Evolutionary conservation across 1,140 invertebrate species (phyloP), one percentile per base, ranked within the genome.

Genomic region (Dendroctonus valens): DNA sequence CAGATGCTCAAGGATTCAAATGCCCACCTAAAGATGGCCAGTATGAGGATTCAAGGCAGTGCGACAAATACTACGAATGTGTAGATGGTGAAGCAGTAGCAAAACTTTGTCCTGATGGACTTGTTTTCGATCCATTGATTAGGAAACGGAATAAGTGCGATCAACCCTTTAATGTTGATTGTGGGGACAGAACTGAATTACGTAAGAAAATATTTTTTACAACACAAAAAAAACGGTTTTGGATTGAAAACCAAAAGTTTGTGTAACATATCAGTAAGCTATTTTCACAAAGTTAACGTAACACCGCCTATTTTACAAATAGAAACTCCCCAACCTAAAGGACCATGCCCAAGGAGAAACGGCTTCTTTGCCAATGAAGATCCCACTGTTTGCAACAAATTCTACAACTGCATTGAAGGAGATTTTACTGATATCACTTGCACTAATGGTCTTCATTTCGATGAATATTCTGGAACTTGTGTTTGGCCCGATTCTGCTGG

Each of bases 281-380:
- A 26, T 26, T 26, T 26, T 26, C 26, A 26, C 26, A 26, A 26
- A 2, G 1, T 26, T 26, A 26, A 26, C 3, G 1, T 3, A 26
- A 26, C 26, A 26, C 3, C 3, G 26, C 26, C 26, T 26, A 26
- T 26, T 26, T 26, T 26, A 26, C 26, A 26, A 26, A 26, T 80
- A 93, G 91, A 94, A 78, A 84, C 87, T 46, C 87, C 91, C 39
- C 86, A 89, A 72, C 83, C 87, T 5, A 89, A 81, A 71, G 80
- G 82, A 65, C 83, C 86, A 55, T 96, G 93, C 74, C 92, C 91
- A 5, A 83, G 92, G 64, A 84, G 85, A 72, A 94, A 94, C 77
- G 93, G 93, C 6, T 93, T 93, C 84, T 95, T 93, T 79, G 88
- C 91, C 3, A 91, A 96, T 81, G 91, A 91, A 5, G 90, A 94